These are phyloP conservation scores for Thalpophila matura DNA, from an alignment of 2,888 invertebrate genomes.

Conservation along the genomic window DNA sequence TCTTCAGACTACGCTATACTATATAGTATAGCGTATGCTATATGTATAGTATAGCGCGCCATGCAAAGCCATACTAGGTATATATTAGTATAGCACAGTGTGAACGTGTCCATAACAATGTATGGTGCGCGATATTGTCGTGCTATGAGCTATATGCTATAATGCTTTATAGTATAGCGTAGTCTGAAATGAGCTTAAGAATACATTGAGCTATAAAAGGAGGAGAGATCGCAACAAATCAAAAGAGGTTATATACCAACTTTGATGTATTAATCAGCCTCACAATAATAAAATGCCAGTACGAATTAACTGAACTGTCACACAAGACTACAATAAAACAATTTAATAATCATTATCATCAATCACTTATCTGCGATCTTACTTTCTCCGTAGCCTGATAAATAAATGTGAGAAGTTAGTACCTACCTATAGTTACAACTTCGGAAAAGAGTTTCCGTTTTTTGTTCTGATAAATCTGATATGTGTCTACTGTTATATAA, in stretches of 20 bases:
- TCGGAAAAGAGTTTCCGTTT: slow-evolving; percentile 47
- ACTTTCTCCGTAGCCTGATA: slow-evolving; percentile 57
- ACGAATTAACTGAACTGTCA: slow-evolving; percentile 44
- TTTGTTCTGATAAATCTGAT: slow-evolving; percentile 33
- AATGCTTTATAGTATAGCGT: too few species aligned
- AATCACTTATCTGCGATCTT: slow-evolving; percentile 53
- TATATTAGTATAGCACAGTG: too few species aligned
- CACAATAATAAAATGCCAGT: slow-evolving; percentile 41
- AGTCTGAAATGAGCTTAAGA: too few species aligned
- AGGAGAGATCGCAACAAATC: background rate
- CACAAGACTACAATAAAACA: slow-evolving; percentile 51
- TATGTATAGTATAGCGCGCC: too few species aligned
- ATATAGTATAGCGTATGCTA: too few species aligned
- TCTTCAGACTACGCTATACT: too few species aligned
- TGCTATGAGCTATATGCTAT: too few species aligned
- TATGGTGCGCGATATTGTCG: too few species aligned
- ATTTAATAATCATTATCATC: slow-evolving; percentile 54
- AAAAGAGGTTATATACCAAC: slow-evolving; percentile 1
- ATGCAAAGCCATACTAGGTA: too few species aligned
- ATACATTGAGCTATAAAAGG: background rate
- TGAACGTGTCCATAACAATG: too few species aligned
- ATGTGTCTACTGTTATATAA: slow-evolving; percentile 34
- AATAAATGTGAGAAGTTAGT: slow-evolving; percentile 44
- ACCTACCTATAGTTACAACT: slow-evolving; percentile 40
- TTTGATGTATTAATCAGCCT: slow-evolving; percentile 34